Base-by-base conservation (phyloP, 2,113 vertebrate species). In the Alosa alosa region DNA sequence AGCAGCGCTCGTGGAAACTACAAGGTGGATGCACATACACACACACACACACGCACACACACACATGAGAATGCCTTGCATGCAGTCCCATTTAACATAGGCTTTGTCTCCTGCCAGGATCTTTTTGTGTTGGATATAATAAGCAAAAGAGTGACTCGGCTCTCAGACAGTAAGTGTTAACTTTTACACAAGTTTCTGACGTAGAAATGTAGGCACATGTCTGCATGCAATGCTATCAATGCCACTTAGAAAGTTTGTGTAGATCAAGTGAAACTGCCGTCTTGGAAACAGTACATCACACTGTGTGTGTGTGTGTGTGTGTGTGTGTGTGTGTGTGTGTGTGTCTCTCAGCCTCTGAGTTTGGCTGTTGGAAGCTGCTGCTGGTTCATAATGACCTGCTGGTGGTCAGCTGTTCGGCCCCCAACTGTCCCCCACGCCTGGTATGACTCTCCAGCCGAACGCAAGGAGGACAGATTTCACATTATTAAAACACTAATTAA, bases 361-460 rank as follows among this genome's bases (percentile, higher is more conserved):
- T 90, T 50, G 94, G 94, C 36, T 92, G 93, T 90, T 94, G 95
- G 94, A 93, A 93, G 83, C 90, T 96, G 36, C 91, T 96, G 89
- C 90, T 94, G 0, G 85, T 96, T 84, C 92, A 95, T 88, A 93
- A 91, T 18, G 94, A 96, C 84, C 86, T 96, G 90, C 93, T 96
- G 92, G 91, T 96, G 8, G 92, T 94, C 86, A 93, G 89, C 89
- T 96, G 96, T 89, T 96, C 96, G 52, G 93, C 95, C 82, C 96
- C 95, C 0, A 95, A 90, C 90, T 93, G 91, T 1, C 94, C 96
- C 0, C 94, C 95, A 68, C 91, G 91, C 83, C 91, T 96, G 94
- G 95, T 95, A 86, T 89, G 93, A 84, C 36, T 44, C 52, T 55
- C 17, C 52, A 18, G 3, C 52, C 15, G 15, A 18, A 4, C 15